Conservation (phyloP, 1,140 invertebrate genomes). For the Ceratosolen solmsi region DNA sequence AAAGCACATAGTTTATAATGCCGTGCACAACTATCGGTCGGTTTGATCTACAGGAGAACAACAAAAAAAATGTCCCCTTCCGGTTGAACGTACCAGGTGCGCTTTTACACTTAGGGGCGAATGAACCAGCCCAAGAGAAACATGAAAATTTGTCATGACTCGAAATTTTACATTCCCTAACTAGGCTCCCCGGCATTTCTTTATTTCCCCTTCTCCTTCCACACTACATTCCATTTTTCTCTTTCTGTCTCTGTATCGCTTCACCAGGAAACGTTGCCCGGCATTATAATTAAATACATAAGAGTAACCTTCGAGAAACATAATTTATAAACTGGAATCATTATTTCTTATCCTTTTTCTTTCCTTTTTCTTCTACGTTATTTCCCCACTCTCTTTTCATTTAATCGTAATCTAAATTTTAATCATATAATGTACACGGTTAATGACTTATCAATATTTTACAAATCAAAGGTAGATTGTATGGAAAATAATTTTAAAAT, state of each 20-base stretch:
- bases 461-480: neutral
- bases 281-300: slow-evolving; percentile 48
- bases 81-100: slow-evolving; percentile 34
- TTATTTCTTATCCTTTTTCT: slow-evolving; percentile 19
- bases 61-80: slow-evolving; percentile 34
- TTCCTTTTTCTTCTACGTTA: neutral
- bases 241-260: neutral
- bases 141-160: slow-evolving; percentile 47
- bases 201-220: neutral
- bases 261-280: slow-evolving; percentile 36
- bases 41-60: slow-evolving; percentile 3
- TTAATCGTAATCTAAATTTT: neutral
- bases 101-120: neutral
- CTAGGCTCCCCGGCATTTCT: slow-evolving; percentile 5
- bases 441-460: neutral
- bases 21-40: neutral
- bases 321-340: slow-evolving; percentile 40
- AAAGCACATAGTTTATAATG: neutral
- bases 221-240: neutral
- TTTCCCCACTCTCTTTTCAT: neutral
- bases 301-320: slow-evolving; percentile 20
- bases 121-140: slow-evolving; percentile 11
- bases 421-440: neutral
- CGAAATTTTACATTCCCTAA: slow-evolving; percentile 41
- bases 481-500: neutral